These are phyloP conservation scores for Australoheros scitulus DNA, from an alignment of 2,113 vertebrate genomes.

Conservation along the genomic window DNA sequence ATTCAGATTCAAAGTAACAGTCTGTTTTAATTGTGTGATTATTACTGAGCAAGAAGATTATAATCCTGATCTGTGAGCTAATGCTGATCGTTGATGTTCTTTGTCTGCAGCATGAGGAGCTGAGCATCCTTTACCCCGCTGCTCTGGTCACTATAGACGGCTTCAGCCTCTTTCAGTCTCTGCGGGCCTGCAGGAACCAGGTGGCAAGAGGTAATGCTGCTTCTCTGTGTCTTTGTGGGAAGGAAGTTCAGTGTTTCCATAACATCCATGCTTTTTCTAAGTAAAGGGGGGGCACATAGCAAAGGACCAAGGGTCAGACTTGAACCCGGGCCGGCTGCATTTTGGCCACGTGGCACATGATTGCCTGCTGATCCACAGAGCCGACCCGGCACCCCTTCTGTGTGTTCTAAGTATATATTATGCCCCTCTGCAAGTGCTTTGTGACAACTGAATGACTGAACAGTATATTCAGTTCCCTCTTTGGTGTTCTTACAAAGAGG, in stretches of 20 bases:
- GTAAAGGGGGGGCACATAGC: neutral
- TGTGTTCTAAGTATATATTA: neutral
- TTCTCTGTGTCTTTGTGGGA: neutral
- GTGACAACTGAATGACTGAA: too few species aligned
- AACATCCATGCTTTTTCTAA: neutral
- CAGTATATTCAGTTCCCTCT: neutral
- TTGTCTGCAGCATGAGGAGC: constrained; percentile 89
- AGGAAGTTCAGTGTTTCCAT: neutral
- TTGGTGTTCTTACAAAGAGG: too few species aligned
- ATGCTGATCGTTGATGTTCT: neutral
- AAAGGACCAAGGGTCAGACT: too few species aligned
- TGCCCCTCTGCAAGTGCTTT: too few species aligned
- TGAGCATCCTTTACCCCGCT: constrained; percentile 94
- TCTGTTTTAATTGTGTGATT: neutral
- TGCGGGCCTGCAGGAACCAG: constrained; percentile 97
- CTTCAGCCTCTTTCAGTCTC: constrained; percentile 97
- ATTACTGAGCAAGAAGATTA: neutral
- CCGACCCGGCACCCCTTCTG: too few species aligned
- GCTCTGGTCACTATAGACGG: constrained; percentile 97
- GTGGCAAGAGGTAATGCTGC: constrained; percentile 90
- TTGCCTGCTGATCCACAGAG: too few species aligned
- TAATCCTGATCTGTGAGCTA: neutral
- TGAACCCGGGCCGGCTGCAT: too few species aligned
- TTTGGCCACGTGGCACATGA: too few species aligned
- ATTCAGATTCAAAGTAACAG: neutral